Conservation (phyloP, 2,888 invertebrate species). For the Podabrus alpinus region DNA sequence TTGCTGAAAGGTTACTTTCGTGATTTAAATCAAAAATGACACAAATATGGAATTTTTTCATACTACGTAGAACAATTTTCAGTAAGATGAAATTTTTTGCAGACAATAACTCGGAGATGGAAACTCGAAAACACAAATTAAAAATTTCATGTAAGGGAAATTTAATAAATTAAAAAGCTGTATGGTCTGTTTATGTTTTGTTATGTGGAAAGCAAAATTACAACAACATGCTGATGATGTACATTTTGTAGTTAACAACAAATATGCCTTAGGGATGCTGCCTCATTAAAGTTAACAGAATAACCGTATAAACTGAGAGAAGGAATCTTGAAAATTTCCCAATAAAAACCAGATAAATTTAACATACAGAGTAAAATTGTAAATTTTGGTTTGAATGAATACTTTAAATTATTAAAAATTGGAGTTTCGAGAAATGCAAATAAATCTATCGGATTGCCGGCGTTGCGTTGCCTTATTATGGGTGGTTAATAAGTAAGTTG, state of each 20-base stretch:
- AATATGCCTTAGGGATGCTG: background rate
- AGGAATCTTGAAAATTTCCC: background rate
- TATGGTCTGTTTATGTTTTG: background rate
- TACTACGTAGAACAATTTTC: background rate
- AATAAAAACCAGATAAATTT: background rate
- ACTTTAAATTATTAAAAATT: background rate
- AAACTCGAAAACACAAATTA: background rate
- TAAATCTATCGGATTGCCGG: background rate
- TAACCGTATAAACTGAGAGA: background rate
- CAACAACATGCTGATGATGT: background rate
- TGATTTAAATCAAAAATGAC: background rate
- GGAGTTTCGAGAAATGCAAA: background rate
- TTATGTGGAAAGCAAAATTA: background rate
- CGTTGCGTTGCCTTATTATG: background rate
- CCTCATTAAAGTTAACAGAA: background rate
- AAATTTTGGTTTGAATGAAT: background rate
- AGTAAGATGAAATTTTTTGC: background rate
- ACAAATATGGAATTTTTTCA: background rate
- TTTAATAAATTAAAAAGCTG: background rate
- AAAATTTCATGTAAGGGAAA: background rate
- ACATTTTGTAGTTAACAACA: background rate
- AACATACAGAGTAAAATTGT: background rate
- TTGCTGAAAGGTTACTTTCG: background rate
- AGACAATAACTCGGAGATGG: background rate
- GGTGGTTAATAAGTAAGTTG: background rate